Evolutionary conservation across 1,140 invertebrate genomes (phyloP).

Genomic region (Trichonephila inaurata): DNA sequence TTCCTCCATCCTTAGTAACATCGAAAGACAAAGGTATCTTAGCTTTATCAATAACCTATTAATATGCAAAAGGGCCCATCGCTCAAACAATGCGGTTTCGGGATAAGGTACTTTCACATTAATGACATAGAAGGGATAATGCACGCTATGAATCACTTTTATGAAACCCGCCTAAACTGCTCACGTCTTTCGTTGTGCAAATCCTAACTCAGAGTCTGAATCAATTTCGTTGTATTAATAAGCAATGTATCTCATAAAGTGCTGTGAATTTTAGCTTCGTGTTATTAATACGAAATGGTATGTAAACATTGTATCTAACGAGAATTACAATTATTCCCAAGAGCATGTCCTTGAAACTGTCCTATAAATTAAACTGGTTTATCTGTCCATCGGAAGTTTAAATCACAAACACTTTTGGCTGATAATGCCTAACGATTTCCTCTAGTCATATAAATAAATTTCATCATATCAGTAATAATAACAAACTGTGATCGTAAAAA

Average conservation of each 20-base stretch:
- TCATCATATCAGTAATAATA: too few relatives aligned
- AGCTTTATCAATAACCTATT: slow-evolving; percentile 16
- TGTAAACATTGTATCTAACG: too few relatives aligned
- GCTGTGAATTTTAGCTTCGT: not conserved
- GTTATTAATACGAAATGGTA: too few relatives aligned
- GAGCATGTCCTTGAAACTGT: too few relatives aligned
- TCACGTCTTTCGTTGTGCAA: slow-evolving; percentile 21
- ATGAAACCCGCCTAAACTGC: not conserved
- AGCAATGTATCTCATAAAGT: not conserved
- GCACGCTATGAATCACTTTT: slow-evolving; percentile 29
- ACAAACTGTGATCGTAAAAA: not conserved
- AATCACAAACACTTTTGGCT: too few relatives aligned
- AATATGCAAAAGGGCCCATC: not conserved
- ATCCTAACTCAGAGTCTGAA: slow-evolving; percentile 17
- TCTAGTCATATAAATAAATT: too few relatives aligned
- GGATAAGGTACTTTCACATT: slow-evolving; percentile 12
- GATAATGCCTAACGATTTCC: too few relatives aligned
- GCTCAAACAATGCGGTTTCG: slow-evolving; percentile 23
- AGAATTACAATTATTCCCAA: too few relatives aligned
- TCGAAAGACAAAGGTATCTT: not conserved
- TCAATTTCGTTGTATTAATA: slow-evolving; percentile 36
- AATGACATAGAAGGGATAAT: slow-evolving; percentile 18
- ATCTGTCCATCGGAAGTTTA: too few relatives aligned
- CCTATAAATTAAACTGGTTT: too few relatives aligned
- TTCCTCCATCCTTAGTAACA: not conserved